phyloP scores from a whole-genome alignment of 2,888 invertebrate species.

The Clanis bilineata region DNA sequence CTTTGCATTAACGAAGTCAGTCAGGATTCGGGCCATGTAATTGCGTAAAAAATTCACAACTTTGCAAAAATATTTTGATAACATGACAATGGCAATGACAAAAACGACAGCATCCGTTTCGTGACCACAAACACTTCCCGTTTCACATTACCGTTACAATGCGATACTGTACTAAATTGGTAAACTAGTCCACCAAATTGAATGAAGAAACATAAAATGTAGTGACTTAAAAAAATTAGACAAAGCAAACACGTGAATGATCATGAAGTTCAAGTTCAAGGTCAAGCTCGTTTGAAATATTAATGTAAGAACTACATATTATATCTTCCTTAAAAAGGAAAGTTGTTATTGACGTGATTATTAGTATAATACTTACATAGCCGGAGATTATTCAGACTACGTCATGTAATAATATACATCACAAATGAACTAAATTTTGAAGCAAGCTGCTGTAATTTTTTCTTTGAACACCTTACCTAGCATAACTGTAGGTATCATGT shows the following conservation, averaged over 20 bases:
- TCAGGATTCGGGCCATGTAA: too few relatives aligned
- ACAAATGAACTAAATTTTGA: neutral
- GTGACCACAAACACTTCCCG: slow-evolving; percentile 59
- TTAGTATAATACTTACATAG: neutral
- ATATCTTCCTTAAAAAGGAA: neutral
- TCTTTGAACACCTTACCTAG: neutral
- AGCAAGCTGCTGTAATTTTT: neutral
- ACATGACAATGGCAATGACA: slow-evolving; percentile 49
- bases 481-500: neutral
- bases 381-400: neutral
- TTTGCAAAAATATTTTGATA: slow-evolving; percentile 46
- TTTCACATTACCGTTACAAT: slow-evolving; percentile 55
- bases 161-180: slow-evolving; percentile 42
- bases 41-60: slow-evolving; percentile 27
- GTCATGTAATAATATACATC: neutral
- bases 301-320: neutral
- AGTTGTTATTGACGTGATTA: neutral
- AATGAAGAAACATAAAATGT: slow-evolving; percentile 11
- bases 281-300: neutral
- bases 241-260: neutral
- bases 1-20: too few relatives aligned
- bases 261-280: slow-evolving; percentile 5
- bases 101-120: slow-evolving; percentile 60
- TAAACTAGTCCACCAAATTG: slow-evolving; percentile 2
- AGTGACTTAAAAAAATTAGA: too few relatives aligned